Evolutionary conservation across 2,113 vertebrate genomes (phyloP).

Genomic region (Cinclus cinclus): DNA sequence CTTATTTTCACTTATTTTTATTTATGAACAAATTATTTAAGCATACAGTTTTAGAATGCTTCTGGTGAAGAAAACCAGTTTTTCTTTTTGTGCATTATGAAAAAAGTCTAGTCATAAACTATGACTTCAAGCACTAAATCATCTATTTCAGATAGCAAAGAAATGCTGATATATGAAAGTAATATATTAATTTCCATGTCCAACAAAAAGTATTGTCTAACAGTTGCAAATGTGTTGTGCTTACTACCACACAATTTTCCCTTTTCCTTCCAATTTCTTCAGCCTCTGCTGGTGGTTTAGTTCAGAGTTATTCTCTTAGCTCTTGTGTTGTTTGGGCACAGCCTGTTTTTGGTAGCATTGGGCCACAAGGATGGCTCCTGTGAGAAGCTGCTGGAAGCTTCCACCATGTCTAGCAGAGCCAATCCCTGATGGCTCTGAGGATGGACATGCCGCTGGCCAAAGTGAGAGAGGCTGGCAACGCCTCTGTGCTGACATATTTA

Average conservation of each 20-base stretch:
- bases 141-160: background rate
- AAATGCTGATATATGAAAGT: background rate
- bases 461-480: background rate
- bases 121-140: background rate
- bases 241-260: background rate
- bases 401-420: too few relatives aligned
- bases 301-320: background rate
- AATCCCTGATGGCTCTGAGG: background rate
- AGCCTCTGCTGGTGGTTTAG: background rate
- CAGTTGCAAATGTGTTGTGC: background rate
- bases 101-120: background rate
- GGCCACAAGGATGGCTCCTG: background rate
- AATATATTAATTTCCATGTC: background rate
- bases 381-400: background rate
- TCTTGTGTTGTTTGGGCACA: background rate
- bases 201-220: background rate
- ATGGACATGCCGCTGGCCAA: background rate
- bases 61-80: background rate
- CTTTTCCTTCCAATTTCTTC: background rate
- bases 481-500: background rate
- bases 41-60: background rate
- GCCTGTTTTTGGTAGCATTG: background rate
- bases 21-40: background rate
- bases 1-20: background rate
- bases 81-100: background rate